phyloP scores from a whole-genome alignment of 2,888 invertebrate species.

The Eulithis testata region DNA sequence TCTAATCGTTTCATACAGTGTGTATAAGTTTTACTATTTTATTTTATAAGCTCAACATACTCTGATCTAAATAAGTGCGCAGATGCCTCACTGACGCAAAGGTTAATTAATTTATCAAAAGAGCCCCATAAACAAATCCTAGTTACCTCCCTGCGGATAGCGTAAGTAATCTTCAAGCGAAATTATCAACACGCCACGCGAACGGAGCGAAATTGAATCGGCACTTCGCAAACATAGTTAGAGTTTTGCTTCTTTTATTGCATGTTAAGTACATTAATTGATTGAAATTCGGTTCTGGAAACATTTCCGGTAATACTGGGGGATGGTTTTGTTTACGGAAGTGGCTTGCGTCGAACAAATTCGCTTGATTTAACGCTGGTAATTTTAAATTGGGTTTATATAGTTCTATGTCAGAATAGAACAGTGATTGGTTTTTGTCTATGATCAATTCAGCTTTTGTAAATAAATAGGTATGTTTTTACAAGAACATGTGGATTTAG shows the following conservation, averaged over 20 bases:
- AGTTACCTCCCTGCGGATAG: slow-evolving; percentile 5
- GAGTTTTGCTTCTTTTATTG: slow-evolving; percentile 71
- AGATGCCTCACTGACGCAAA: not conserved
- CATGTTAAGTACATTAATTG: slow-evolving; percentile 78
- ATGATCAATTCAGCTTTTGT: too few species aligned
- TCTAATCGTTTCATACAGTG: too few species aligned
- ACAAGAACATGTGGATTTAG: too few species aligned
- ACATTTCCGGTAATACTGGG: slow-evolving; percentile 41
- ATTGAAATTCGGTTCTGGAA: slow-evolving; percentile 67
- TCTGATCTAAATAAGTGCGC: too few species aligned
- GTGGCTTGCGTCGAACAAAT: not conserved
- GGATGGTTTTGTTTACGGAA: slow-evolving; percentile 12
- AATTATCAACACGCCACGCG: slow-evolving; percentile 41
- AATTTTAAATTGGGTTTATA: too few species aligned
- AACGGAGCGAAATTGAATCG: slow-evolving; percentile 58
- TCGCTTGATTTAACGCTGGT: too few species aligned
- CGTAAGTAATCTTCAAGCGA: slow-evolving; percentile 32
- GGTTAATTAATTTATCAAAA: not conserved
- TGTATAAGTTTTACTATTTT: too few species aligned
- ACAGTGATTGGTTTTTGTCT: too few species aligned
- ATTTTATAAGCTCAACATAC: too few species aligned
- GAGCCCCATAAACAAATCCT: not conserved
- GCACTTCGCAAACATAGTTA: slow-evolving; percentile 73
- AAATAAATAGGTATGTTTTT: too few species aligned
- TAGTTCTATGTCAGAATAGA: too few species aligned